These are phyloP conservation scores for Apaloderma vittatum DNA, from an alignment of 2,113 vertebrate species.

Conservation along the genomic window DNA sequence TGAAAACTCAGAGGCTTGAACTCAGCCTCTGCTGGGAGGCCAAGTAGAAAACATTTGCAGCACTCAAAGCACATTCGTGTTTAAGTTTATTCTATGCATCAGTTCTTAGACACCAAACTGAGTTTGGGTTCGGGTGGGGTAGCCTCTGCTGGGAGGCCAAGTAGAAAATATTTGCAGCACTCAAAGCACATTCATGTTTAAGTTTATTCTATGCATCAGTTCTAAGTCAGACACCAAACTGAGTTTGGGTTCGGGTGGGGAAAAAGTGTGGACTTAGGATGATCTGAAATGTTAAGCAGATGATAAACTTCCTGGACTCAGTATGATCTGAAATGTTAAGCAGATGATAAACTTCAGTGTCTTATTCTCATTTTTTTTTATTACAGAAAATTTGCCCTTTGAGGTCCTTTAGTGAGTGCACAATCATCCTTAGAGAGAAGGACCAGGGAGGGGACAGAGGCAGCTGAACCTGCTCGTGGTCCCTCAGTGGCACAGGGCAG, in stretches of 20 bases:
- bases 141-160: background rate
- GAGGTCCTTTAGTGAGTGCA: accelerated
- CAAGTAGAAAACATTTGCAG: background rate
- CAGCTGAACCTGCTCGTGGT: background rate
- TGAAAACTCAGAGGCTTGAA: background rate
- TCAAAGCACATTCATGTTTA: background rate
- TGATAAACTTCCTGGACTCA: accelerated
- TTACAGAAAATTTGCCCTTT: background rate
- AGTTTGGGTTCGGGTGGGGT: too few species aligned
- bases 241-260: too few species aligned
- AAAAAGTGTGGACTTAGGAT: background rate
- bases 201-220: background rate
- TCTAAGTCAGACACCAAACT: too few species aligned
- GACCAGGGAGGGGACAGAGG: background rate
- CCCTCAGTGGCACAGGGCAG: background rate
- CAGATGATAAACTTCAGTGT: background rate
- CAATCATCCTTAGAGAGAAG: background rate
- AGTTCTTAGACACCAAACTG: too few species aligned
- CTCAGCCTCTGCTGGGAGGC: background rate
- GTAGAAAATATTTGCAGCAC: background rate
- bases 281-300: background rate
- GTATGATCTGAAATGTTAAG: background rate
- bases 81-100: background rate
- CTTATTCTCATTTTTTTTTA: background rate
- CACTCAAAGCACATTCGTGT: background rate